These are phyloP conservation scores for Hanleya hanleyi DNA, from an alignment of 2,888 invertebrate species.

Conservation along the genomic window DNA sequence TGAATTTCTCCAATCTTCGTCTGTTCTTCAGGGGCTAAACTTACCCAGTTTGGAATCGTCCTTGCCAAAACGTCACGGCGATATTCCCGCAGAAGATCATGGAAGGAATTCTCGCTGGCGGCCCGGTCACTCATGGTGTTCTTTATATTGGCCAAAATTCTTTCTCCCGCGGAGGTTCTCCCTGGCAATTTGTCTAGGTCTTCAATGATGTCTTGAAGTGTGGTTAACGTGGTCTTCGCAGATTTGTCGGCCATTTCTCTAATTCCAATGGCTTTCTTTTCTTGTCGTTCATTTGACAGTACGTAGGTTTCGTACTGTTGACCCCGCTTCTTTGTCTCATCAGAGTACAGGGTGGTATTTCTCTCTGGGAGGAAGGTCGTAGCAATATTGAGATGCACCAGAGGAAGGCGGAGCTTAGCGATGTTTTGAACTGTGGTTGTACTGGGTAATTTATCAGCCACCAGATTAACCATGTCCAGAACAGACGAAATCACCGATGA, in stretches of 20 bases:
- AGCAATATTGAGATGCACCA: conserved; percentile 27
- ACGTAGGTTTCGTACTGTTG: conserved; percentile 29
- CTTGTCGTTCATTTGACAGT: conserved; percentile 26
- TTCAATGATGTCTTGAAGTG: not conserved
- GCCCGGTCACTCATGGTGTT: conserved; percentile 1
- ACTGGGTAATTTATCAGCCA: conserved; percentile 23
- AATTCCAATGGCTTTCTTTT: conserved; percentile 27
- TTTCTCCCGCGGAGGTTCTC: not conserved
- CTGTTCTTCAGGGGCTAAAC: conserved; percentile 28
- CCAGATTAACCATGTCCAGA: conserved; percentile 23
- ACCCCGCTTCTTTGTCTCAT: conserved; percentile 41
- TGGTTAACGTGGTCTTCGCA: not conserved
- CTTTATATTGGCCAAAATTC: not conserved
- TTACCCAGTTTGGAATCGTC: conserved; percentile 26
- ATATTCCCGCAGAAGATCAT: conserved; percentile 30
- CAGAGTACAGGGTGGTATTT: conserved; percentile 34
- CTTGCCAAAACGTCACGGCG: conserved; percentile 32
- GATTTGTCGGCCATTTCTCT: conserved; percentile 24
- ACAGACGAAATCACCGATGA: conserved; percentile 32
- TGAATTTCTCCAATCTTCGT: conserved; percentile 18
- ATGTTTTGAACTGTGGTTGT: conserved; percentile 32
- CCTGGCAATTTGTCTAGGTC: not conserved
- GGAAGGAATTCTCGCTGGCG: conserved; percentile 17
- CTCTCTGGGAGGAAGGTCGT: conserved; percentile 7
- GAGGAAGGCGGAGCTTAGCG: conserved; percentile 27